Evolutionary conservation across 2,797 vertebrate genomes (phyloP).

Genomic region (Sebastes iracundus): DNA sequence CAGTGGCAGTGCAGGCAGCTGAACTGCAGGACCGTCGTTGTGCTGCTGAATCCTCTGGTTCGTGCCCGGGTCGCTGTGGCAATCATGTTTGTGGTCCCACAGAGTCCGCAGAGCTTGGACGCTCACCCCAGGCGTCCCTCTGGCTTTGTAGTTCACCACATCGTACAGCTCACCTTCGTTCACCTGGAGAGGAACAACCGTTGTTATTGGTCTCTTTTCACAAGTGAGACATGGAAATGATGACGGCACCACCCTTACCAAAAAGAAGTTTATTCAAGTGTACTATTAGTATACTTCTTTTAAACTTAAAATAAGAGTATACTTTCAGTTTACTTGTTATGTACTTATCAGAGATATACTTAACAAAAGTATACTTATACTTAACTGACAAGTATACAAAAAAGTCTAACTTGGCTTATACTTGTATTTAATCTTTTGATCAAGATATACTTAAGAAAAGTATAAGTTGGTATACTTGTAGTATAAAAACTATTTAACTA

Average conservation of each 20-base stretch:
- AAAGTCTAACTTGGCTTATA: no score
- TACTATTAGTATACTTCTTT: no score
- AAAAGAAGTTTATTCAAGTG: no score
- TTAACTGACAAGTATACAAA: no score
- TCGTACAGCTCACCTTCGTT: conserved; percentile 78
- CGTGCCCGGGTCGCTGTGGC: accelerated
- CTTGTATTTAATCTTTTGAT: no score
- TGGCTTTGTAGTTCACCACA: conserved; percentile 62
- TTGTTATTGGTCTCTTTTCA: background rate
- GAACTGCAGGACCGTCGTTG: background rate
- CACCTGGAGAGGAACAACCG: conserved; percentile 51
- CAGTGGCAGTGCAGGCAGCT: conserved; percentile 39
- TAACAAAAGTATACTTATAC: no score
- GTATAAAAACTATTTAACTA: no score
- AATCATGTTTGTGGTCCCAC: conserved; percentile 60
- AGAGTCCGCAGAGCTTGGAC: conserved; percentile 70
- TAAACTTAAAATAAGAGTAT: no score
- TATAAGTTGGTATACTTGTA: no score
- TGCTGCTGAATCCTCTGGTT: conserved; percentile 8
- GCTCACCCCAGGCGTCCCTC: conserved; percentile 46
- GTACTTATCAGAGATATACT: no score
- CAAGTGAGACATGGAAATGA: background rate
- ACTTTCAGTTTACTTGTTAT: no score
- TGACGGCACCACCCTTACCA: background rate
- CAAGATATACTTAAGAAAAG: no score